Evolutionary conservation across 2,888 invertebrate species (phyloP).

Genomic region (Cerastis rubricosa): DNA sequence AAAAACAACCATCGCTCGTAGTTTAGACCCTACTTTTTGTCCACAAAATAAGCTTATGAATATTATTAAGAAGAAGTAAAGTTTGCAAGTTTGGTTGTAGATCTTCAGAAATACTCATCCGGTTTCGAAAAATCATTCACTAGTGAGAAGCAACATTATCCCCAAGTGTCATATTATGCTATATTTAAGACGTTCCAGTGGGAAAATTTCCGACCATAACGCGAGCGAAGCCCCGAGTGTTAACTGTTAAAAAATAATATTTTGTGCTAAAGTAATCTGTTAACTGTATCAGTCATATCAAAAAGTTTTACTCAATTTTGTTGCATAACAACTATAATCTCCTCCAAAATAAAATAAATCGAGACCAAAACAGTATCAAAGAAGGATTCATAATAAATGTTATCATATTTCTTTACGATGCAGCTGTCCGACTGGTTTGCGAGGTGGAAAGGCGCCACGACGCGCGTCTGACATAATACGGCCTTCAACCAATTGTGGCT

Average conservation of each 20-base stretch:
- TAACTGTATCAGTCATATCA: background rate
- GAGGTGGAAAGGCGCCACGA: constrained; percentile 73
- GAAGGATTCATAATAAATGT: constrained; percentile 45
- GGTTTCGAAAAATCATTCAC: background rate
- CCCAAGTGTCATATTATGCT: background rate
- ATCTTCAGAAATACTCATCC: background rate
- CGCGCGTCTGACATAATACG: constrained; percentile 76
- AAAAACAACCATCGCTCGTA: background rate
- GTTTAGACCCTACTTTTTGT: background rate
- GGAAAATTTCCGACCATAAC: background rate
- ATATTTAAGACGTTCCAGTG: background rate
- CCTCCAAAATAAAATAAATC: constrained; percentile 21
- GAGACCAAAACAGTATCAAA: constrained; percentile 40
- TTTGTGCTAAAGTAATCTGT: background rate
- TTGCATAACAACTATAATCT: constrained; percentile 6
- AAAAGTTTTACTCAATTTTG: background rate
- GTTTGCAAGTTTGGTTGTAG: background rate
- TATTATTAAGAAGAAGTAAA: background rate
- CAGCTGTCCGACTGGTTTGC: constrained; percentile 73
- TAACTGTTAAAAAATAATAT: background rate
- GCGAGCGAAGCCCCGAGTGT: background rate
- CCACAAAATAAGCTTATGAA: background rate
- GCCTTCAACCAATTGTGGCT: constrained; percentile 69
- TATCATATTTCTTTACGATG: constrained; percentile 48
- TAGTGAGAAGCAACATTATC: background rate